Base-by-base conservation (phyloP, 2,113 vertebrate species). In the Acinonyx jubatus region DNA sequence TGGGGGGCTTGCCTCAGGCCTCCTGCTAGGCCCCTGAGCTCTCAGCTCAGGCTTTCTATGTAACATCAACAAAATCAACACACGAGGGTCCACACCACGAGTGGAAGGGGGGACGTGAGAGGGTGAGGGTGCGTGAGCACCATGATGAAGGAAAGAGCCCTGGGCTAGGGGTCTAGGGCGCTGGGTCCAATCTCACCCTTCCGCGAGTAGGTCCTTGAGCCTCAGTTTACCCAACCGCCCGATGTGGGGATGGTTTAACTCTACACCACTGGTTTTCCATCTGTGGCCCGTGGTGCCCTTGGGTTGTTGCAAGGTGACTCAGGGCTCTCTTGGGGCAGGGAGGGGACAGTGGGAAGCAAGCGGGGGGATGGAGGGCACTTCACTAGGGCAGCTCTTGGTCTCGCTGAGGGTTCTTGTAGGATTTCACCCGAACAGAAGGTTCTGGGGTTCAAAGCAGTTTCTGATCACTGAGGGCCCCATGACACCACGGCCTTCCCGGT, bases 41-140 rank as follows among this genome's bases (percentile, higher is more conserved):
- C 19, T 71, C 63, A 12, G 31, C 10, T 79, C 66, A 19, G 13
- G 33, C 25, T 85, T 65, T 31, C 27, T 57, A 6, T 13, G 14
- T 23, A 19, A 16, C 2, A 25, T 25, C 69, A 15, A 82, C 55
- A 55, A 45, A 76, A 65, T 41, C 38, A 21, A 61, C 6, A 50
- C 31, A 78, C 2, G 1, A 3, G 27, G 38, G n/a, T 48, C 16
- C 1, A 38, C 29, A 52, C 50, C 4, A 11, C 4, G 1, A 31
- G 10, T 3, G 21, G 8, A 41, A 48, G 31, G 18, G 41, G 41
- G 9, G 41, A 9, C 5, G 15, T 1, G 36, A 50, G 57, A 0
- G 8, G 8, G 90, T 0, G 27, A 11, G 18, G 18, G 21, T 45
- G 45, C 21, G 57, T 2, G 18, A 38, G 55, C 7, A 1, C 13